Conservation (phyloP, 2,888 invertebrate species). For the Thyatira batis region DNA sequence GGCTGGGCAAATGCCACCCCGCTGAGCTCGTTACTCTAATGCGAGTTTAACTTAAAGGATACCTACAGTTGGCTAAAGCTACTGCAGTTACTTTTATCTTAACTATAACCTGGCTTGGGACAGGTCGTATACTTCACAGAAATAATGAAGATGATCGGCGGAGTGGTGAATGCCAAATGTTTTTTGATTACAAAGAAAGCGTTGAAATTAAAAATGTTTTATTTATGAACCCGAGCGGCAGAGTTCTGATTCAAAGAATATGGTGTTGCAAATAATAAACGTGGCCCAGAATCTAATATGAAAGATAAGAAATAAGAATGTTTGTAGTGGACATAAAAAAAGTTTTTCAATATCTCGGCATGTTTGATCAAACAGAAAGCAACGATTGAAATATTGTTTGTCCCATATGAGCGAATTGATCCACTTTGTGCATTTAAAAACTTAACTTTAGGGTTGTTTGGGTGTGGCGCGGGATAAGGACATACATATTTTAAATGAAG, state of each 20-base stretch:
- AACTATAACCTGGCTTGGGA: conserved; percentile 39
- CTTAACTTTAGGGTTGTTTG: conserved; percentile 54
- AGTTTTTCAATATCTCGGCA: neutral
- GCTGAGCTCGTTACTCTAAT: conserved; percentile 54
- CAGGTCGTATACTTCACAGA: conserved; percentile 25
- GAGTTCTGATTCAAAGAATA: neutral
- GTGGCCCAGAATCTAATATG: neutral
- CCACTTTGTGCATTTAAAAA: conserved; percentile 23
- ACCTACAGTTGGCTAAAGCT: conserved; percentile 42
- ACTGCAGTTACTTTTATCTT: conserved; percentile 42
- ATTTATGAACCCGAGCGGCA: neutral
- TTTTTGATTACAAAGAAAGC: neutral
- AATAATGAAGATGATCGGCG: neutral
- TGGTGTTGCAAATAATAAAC: neutral
- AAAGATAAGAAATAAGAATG: neutral
- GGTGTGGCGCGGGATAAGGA: conserved; percentile 49
- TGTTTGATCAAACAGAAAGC: neutral
- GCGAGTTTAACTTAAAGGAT: conserved; percentile 60
- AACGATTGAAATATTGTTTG: neutral
- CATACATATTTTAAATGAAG: conserved; percentile 75
- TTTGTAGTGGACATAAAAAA: neutral
- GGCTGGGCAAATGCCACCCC: conserved; percentile 22
- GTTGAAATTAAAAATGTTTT: neutral
- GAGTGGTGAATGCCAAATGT: neutral
- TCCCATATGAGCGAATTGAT: conserved; percentile 31